Percentiles rank a stretch among this genome's conserved stretches.
These are phyloP conservation scores for Phoenicopterus ruber DNA, from an alignment of 2,113 vertebrate species.

Conservation along the genomic window DNA sequence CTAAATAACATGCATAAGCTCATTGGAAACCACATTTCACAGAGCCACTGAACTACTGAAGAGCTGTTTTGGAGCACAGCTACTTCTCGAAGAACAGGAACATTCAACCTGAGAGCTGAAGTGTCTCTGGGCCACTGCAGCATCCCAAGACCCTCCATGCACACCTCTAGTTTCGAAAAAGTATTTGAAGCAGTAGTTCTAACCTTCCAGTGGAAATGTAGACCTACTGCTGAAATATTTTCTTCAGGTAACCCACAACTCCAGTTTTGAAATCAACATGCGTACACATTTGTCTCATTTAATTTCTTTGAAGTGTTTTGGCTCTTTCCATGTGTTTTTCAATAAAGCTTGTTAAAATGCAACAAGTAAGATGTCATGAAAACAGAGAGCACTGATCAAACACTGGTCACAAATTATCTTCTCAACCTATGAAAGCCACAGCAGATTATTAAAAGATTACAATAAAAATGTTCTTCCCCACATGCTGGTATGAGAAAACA, in stretches of 20 bases:
- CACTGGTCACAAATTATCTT: neutral
- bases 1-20: neutral
- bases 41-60: neutral
- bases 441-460: neutral
- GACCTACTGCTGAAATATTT: neutral
- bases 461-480: neutral
- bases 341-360: neutral
- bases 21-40: neutral
- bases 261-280: neutral
- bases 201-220: neutral
- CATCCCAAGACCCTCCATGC: neutral
- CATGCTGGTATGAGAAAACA: neutral
- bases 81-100: neutral
- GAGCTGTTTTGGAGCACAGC: neutral
- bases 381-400: neutral
- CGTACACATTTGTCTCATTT: accelerated
- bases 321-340: neutral
- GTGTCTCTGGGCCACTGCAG: neutral
- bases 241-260: neutral
- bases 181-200: neutral
- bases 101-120: neutral
- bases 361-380: neutral
- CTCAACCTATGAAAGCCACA: neutral
- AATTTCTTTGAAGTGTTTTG: neutral
- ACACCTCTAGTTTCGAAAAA: neutral